phyloP scores from a whole-genome alignment of 2,113 vertebrate species.

The Channa argus region DNA sequence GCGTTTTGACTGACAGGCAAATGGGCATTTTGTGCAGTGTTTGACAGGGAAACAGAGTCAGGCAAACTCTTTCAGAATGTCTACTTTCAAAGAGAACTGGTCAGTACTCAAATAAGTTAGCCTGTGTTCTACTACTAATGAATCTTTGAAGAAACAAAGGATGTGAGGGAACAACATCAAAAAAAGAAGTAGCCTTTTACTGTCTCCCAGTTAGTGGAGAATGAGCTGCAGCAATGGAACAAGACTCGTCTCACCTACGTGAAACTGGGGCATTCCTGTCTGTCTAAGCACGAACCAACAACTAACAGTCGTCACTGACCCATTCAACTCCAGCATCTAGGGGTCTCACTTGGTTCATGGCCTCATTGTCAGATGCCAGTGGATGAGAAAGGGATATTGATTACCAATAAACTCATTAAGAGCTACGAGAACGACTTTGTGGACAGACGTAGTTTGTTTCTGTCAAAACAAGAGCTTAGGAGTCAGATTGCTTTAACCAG shows the following conservation, averaged over 20 bases:
- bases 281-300: conserved; percentile 37
- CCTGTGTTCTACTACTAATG: neutral
- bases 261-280: conserved; percentile 40
- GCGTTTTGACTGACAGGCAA: conserved; percentile 57
- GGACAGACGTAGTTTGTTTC: conserved; percentile 53
- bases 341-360: conserved; percentile 46
- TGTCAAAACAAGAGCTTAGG: conserved; percentile 60
- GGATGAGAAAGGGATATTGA: conserved; percentile 61
- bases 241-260: conserved; percentile 28
- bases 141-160: neutral
- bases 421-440: conserved; percentile 35
- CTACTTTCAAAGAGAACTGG: conserved; percentile 38
- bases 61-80: conserved; percentile 41
- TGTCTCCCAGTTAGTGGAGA: conserved; percentile 1
- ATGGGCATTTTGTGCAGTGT: conserved; percentile 40
- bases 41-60: conserved; percentile 52
- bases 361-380: conserved; percentile 49
- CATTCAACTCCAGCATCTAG: conserved; percentile 32
- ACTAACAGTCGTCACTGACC: conserved; percentile 33
- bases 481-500: conserved; percentile 37
- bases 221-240: neutral
- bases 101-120: conserved; percentile 26
- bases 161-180: neutral
- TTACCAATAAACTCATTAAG: conserved; percentile 77
- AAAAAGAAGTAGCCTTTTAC: neutral